A percentile compares a stretch with the other conserved stretches of the same genome.
These are phyloP conservation scores for Neotoma lepida DNA, from an alignment of 2,113 vertebrate species.

Conservation along the genomic window DNA sequence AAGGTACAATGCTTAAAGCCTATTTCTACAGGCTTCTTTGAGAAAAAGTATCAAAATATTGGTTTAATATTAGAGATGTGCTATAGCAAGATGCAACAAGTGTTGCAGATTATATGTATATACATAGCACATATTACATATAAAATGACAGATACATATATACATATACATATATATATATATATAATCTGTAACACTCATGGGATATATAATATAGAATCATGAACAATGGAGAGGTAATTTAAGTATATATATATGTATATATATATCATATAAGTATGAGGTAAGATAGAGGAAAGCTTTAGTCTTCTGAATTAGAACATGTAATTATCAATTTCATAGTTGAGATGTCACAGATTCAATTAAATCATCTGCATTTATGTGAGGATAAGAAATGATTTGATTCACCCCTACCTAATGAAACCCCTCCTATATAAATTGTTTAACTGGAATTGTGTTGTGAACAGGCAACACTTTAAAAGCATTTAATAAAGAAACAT, in stretches of 20 bases:
- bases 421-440: not conserved
- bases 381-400: not conserved
- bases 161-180: not conserved
- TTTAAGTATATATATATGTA: not conserved
- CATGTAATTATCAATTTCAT: not conserved
- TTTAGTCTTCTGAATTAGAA: not conserved
- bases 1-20: not conserved
- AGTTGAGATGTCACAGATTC: not conserved
- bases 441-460: not conserved
- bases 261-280: not conserved
- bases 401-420: not conserved
- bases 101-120: not conserved
- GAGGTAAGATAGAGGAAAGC: not conserved
- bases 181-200: too few relatives aligned
- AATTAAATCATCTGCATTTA: not conserved
- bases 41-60: not conserved
- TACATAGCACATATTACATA: too few relatives aligned
- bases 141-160: too few relatives aligned
- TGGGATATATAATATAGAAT: too few relatives aligned
- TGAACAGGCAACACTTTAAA: not conserved
- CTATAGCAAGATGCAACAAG: not conserved
- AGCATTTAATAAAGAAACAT: not conserved
- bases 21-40: not conserved
- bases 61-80: not conserved
- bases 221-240: not conserved